A percentile compares a stretch with the other conserved stretches of the same genome.
These are phyloP conservation scores for Tenodera sinensis DNA, from an alignment of 2,888 invertebrate genomes.

Conservation along the genomic window DNA sequence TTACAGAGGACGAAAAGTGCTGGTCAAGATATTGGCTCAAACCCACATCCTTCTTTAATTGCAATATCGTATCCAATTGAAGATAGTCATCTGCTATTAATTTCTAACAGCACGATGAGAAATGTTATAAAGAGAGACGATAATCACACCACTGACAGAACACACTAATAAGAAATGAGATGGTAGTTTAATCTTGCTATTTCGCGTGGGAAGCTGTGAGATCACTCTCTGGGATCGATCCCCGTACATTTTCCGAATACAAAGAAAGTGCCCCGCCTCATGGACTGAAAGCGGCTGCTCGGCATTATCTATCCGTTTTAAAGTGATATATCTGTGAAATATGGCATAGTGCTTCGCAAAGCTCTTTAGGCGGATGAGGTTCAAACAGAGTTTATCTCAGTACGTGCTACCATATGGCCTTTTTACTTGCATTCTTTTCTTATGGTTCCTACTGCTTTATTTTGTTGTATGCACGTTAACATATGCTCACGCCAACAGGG, in stretches of 20 bases:
- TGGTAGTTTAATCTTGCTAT: neutral
- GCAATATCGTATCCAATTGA: neutral
- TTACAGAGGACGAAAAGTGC: neutral
- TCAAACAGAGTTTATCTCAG: neutral
- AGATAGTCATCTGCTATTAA: neutral
- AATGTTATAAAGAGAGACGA: neutral
- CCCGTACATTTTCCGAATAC: neutral
- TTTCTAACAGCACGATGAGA: neutral
- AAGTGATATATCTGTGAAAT: neutral
- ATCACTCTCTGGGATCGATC: neutral
- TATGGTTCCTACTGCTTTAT: neutral
- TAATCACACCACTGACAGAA: neutral
- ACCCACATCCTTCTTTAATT: neutral
- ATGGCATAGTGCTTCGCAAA: neutral
- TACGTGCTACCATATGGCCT: neutral
- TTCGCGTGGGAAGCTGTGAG: neutral
- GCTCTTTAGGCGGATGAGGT: neutral
- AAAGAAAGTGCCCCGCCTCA: neutral
- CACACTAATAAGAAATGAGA: neutral
- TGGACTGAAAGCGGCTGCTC: neutral
- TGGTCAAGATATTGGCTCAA: too few species aligned
- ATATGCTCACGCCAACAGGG: neutral
- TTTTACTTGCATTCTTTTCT: neutral
- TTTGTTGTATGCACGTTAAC: neutral
- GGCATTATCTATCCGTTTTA: neutral